phyloP scores from a whole-genome alignment of 2,888 invertebrate species.

The Xestobium rufovillosum region DNA sequence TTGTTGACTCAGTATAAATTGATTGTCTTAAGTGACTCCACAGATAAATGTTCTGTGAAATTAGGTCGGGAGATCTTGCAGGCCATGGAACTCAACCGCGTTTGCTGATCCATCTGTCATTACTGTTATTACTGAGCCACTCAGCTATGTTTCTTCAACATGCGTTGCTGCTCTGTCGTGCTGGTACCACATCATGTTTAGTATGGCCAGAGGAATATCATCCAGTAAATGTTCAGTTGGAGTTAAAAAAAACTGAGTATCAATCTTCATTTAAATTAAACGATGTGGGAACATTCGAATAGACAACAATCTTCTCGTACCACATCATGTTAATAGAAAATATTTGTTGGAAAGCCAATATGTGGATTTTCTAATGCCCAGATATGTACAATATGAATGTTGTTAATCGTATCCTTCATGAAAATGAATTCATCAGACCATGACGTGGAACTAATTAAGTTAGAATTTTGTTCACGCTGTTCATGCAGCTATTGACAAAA shows the following conservation, averaged over 20 bases:
- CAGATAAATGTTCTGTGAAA: not conserved
- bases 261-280: not conserved
- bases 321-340: not conserved
- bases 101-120: conserved; percentile 2
- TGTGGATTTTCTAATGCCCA: conserved; percentile 2
- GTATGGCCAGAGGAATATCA: not conserved
- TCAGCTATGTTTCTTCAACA: not conserved
- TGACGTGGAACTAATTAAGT: not conserved
- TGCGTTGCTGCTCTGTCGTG: not conserved
- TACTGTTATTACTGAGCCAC: not conserved
- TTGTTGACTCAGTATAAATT: too few relatives aligned
- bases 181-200: not conserved
- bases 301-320: not conserved
- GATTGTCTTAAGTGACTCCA: not conserved
- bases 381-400: not conserved
- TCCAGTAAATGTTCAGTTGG: not conserved
- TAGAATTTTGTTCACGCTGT: conserved; percentile 1
- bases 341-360: not conserved
- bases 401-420: not conserved
- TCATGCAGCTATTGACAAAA: conserved; percentile 1
- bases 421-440: not conserved
- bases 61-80: conserved; percentile 1
- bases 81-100: not conserved
- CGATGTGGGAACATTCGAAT: not conserved
- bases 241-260: not conserved